phyloP scores from a whole-genome alignment of 2,888 invertebrate species.

The Cantharis flavilabris region DNA sequence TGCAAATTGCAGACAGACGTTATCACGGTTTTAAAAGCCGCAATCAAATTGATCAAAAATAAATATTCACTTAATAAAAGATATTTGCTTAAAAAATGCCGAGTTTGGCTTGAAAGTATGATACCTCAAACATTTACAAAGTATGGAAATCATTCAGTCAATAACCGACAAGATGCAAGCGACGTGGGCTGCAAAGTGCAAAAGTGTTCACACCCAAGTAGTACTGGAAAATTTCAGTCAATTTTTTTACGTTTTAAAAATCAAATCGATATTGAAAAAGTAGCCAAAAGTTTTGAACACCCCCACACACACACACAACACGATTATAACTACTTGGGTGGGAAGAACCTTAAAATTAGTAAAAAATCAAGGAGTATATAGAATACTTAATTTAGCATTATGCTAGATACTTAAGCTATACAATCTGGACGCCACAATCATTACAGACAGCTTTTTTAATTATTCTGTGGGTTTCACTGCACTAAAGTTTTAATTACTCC shows the following conservation, averaged over 20 bases:
- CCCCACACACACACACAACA: neutral
- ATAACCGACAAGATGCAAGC: neutral
- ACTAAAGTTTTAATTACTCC: conserved; percentile 22
- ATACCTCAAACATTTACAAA: neutral
- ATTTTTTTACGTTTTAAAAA: neutral
- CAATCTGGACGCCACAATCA: conserved; percentile 43
- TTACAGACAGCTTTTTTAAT: conserved; percentile 37
- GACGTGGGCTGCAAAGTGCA: neutral
- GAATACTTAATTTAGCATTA: conserved; percentile 35
- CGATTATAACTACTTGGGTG: neutral
- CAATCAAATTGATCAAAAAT: neutral
- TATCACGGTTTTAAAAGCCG: neutral
- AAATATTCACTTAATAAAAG: neutral
- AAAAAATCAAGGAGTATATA: conserved; percentile 30
- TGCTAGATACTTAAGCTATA: conserved; percentile 41
- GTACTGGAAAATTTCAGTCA: neutral
- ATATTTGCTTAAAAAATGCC: neutral
- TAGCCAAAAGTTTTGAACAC: neutral
- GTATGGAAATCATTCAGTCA: neutral
- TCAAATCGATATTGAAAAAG: neutral
- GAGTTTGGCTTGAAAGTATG: neutral
- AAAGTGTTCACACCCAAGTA: neutral
- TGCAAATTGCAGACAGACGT: conserved; percentile 15
- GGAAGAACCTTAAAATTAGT: neutral
- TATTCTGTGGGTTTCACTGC: conserved; percentile 21